Percentiles rank a stretch among this genome's conserved stretches.
These are phyloP conservation scores for Zophobas atratus DNA, from an alignment of 1,140 invertebrate species.

Conservation along the genomic window DNA sequence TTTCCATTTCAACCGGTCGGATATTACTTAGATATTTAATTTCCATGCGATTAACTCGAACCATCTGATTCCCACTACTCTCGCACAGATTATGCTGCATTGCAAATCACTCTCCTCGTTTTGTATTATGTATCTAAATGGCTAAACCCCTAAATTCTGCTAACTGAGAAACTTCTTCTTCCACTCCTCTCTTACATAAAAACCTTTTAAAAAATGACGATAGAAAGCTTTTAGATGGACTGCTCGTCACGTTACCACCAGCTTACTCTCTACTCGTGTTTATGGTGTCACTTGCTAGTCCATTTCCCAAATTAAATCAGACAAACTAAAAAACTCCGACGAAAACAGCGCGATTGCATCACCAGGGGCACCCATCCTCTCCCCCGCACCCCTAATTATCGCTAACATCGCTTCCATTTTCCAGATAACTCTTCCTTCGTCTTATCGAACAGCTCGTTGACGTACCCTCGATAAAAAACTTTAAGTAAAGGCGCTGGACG, in stretches of 20 bases:
- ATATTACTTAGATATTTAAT: conserved; percentile 62
- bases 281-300: conserved; percentile 62
- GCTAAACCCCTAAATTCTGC: conserved; percentile 33
- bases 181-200: conserved; percentile 39
- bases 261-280: conserved; percentile 46
- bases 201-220: conserved; percentile 50
- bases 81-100: conserved; percentile 47
- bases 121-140: conserved; percentile 41
- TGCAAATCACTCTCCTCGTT: conserved; percentile 46
- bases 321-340: conserved; percentile 61
- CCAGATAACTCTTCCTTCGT: conserved; percentile 10
- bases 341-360: conserved; percentile 53
- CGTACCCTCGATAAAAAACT: conserved; percentile 36
- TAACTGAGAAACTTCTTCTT: conserved; percentile 15
- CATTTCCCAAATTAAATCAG: conserved; percentile 65
- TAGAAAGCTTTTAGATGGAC: conserved; percentile 61
- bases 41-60: conserved; percentile 61
- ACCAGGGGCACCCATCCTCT: conserved; percentile 9
- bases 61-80: conserved; percentile 56
- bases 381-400: neutral
- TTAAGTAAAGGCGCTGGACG: conserved; percentile 29
- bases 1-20: conserved; percentile 60
- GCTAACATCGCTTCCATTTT: neutral
- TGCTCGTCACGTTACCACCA: conserved; percentile 55
- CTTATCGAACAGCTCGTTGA: neutral